Percentiles rank a stretch among this genome's conserved stretches.
Evolutionary conservation across 2,113 vertebrate species (phyloP).

Genomic region (Hypocryptadius cinnamomeus): DNA sequence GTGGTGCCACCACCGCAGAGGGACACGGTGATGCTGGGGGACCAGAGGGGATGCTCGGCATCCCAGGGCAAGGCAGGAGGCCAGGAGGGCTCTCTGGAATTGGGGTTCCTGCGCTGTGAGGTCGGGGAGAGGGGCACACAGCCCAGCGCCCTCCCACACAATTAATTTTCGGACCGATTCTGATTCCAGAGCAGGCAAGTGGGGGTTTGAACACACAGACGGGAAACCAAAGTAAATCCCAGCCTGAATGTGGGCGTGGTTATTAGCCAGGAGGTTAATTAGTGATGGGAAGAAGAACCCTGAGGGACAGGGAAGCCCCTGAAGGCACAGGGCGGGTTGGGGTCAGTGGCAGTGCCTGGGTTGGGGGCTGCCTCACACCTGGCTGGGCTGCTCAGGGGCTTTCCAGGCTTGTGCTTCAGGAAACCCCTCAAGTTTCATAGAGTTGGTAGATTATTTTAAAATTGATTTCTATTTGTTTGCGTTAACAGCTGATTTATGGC

Average conservation of each 20-base stretch:
- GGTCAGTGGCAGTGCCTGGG: not conserved
- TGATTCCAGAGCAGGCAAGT: not conserved
- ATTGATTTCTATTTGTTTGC: not conserved
- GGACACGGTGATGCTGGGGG: not conserved
- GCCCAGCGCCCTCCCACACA: not conserved
- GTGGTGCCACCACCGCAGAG: not conserved
- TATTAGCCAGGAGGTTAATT: conserved; percentile 11
- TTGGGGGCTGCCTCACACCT: fast-evolving
- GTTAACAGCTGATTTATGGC: not conserved
- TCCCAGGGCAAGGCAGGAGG: not conserved
- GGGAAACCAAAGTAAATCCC: not conserved
- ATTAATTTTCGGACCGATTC: not conserved
- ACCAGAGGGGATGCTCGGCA: not conserved
- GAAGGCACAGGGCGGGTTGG: not conserved
- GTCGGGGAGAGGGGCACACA: not conserved
- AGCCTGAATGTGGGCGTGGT: not conserved
- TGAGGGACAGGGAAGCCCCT: not conserved
- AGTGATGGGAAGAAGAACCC: not conserved
- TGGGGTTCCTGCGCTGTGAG: not conserved
- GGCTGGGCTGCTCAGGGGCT: not conserved
- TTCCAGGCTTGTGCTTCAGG: not conserved
- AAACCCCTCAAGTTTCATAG: not conserved
- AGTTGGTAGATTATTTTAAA: not conserved
- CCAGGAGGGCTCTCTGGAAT: not conserved
- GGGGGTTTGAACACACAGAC: not conserved